These are phyloP conservation scores for Elaphurus davidianus DNA, from an alignment of 2,113 vertebrate genomes.

Conservation along the genomic window DNA sequence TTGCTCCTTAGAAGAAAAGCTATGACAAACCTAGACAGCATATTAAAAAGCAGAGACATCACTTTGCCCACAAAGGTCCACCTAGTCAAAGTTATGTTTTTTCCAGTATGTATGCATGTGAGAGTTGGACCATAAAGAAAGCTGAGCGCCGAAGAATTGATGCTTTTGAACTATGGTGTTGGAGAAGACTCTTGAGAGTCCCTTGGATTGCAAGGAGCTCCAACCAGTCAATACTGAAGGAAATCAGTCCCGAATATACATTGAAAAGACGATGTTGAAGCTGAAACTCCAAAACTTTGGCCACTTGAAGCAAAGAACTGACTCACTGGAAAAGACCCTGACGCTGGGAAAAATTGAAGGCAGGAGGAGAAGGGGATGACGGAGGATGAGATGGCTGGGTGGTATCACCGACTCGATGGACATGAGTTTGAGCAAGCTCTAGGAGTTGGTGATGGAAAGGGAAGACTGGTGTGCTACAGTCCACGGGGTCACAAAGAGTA, in stretches of 20 bases:
- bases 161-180: not conserved
- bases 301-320: not conserved
- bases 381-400: not conserved
- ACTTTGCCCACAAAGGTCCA: not conserved
- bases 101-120: not conserved
- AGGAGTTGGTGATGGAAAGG: not conserved
- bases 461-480: not conserved
- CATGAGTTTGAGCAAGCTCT: not conserved
- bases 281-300: not conserved
- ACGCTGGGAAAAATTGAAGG: not conserved
- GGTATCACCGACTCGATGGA: fast-evolving
- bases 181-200: not conserved
- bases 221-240: not conserved
- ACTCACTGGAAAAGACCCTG: not conserved
- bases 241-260: not conserved
- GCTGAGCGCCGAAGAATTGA: not conserved
- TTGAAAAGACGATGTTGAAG: not conserved
- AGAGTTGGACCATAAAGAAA: not conserved
- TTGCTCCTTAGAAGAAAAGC: not conserved
- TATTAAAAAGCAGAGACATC: not conserved
- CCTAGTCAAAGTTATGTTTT: not conserved
- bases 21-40: not conserved
- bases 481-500: not conserved
- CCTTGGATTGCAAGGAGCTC: not conserved
- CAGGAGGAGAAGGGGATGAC: not conserved